Base-by-base conservation (phyloP, 2,113 vertebrate genomes). In the Archocentrus centrarchus region DNA sequence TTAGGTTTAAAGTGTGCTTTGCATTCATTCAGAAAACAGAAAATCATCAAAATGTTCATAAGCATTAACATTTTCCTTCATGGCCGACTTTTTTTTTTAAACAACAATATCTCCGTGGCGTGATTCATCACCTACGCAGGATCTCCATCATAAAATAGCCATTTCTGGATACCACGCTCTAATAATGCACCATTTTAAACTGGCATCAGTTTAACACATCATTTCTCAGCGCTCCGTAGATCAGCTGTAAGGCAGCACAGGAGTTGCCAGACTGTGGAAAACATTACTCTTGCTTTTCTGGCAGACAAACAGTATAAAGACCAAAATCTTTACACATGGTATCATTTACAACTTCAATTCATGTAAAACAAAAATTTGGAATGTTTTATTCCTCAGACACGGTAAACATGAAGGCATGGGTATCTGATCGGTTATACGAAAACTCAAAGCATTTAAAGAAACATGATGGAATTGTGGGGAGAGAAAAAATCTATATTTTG, bases 351-450 rank as follows among this genome's bases (percentile, higher is more conserved):
- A 18, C 22, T 18, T 2, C 41, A 73, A 5, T 20, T 11, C 24
- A 32, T 32, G 6, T 10, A 53, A 73, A 73, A 53, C 7, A 20
- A 73, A 2, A 2, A 2, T 32, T 32, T 30, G 4, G 24, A 53
- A 53, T 20, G 3, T 20, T 70, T 50, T 47, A 11, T 70, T 70
- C 66, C 9, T 30, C 44, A 53, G 24, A 70, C 3, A 30, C 20
- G 0, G 66, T 50, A 0, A 53, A 50, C 0, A 50, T 0, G 2
- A 44, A 70, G 0, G 1, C 24, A 70, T 50, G 0, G 24, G 41
- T 50, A 70, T 70, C 64, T 30, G 64, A 47, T 47, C 0, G 41
- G 22, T 68, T 47, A 24, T 68, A 41, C 64, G 30, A 70, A 70
- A 70, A 30, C 27, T 50, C 50, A 24, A 5, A 44, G 47, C 5